phyloP scores from a whole-genome alignment of 2,113 vertebrate genomes.

The Pluvialis apricaria region DNA sequence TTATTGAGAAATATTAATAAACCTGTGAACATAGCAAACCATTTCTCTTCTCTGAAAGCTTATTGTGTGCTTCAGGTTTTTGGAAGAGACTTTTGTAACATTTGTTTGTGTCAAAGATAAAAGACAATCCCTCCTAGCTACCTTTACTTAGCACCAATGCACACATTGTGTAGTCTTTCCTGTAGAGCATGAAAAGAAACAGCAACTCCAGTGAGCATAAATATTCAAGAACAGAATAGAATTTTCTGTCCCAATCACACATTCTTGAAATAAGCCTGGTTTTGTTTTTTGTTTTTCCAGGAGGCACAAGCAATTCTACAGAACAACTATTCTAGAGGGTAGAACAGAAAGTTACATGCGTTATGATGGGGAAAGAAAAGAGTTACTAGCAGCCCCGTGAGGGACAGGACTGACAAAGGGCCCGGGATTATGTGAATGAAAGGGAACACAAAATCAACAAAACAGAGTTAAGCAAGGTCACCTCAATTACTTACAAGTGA shows the following conservation, averaged over 20 bases:
- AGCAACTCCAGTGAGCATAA: background rate
- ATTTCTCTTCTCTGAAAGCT: slow-evolving; percentile 32
- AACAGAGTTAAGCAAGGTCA: background rate
- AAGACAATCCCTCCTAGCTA: background rate
- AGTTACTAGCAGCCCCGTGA: background rate
- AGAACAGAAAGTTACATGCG: background rate
- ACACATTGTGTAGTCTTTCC: background rate
- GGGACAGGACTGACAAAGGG: background rate
- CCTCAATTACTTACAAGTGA: background rate
- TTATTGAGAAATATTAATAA: slow-evolving; percentile 34
- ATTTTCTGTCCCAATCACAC: background rate
- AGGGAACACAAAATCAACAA: background rate
- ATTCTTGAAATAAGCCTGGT: background rate
- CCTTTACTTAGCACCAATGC: background rate
- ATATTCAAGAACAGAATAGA: background rate
- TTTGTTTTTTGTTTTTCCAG: background rate
- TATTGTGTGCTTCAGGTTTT: slow-evolving; percentile 22
- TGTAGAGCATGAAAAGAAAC: background rate
- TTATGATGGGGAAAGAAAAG: background rate
- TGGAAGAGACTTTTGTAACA: background rate
- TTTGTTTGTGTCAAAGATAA: slow-evolving; percentile 32
- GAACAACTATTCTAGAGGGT: background rate
- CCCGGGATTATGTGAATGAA: background rate
- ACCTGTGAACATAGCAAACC: background rate
- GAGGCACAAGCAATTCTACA: background rate